phyloP scores from a whole-genome alignment of 1,140 invertebrate genomes.

The Bathynomus jamesi region DNA sequence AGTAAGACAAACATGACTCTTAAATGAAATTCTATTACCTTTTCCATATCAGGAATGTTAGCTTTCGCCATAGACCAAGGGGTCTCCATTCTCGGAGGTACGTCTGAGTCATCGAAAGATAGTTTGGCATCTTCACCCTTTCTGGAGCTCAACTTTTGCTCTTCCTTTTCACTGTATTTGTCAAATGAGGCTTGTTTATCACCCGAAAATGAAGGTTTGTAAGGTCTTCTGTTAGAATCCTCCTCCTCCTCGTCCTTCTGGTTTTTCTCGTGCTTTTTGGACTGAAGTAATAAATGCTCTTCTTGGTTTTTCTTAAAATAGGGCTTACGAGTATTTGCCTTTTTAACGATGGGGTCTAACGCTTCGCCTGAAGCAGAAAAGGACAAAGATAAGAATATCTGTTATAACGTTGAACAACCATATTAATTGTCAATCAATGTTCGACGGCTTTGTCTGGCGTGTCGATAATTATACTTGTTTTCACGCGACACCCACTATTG shows the following conservation, averaged over 20 bases:
- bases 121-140: neutral
- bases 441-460: too few species aligned
- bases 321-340: neutral
- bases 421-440: too few species aligned
- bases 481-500: too few species aligned
- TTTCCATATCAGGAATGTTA: conserved; percentile 11
- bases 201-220: neutral
- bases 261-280: neutral
- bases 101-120: conserved; percentile 1
- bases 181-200: neutral
- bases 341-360: conserved; percentile 6
- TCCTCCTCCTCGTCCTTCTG: neutral
- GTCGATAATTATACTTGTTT: too few species aligned
- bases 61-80: conserved; percentile 10
- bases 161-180: neutral
- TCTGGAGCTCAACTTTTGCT: neutral
- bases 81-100: neutral
- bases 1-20: neutral
- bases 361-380: too few species aligned
- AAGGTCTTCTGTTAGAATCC: neutral
- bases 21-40: neutral
- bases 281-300: neutral
- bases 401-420: too few species aligned
- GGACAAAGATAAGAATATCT: too few species aligned
- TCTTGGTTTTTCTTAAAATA: neutral